phyloP scores from a whole-genome alignment of 92 coral and sea anemone genomes.

The Virgularia gustaviana region DNA sequence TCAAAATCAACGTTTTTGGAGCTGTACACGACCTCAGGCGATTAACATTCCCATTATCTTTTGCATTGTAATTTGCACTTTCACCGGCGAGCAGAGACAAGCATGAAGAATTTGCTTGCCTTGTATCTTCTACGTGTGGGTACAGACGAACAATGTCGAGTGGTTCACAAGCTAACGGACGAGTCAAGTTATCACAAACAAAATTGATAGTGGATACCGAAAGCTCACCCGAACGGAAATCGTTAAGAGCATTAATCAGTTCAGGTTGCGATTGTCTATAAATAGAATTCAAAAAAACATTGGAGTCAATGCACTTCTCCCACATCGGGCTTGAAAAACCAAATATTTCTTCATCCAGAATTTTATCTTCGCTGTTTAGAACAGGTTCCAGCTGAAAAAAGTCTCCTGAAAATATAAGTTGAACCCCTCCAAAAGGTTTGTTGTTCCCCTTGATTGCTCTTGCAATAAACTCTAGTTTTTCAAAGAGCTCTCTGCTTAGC shows the following conservation, averaged over 20 bases:
- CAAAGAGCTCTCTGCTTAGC: slow-evolving; percentile 26
- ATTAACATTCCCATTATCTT: slow-evolving; percentile 7
- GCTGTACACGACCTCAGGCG: slow-evolving; percentile 11
- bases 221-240: slow-evolving; percentile 18
- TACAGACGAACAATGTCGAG: slow-evolving; percentile 19
- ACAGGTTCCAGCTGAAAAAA: slow-evolving; percentile 29
- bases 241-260: slow-evolving; percentile 26
- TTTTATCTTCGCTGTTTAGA: neutral
- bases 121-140: slow-evolving; percentile 13
- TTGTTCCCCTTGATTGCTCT: slow-evolving; percentile 3
- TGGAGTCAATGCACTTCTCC: slow-evolving; percentile 32
- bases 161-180: slow-evolving; percentile 18
- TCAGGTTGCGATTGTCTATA: slow-evolving; percentile 34
- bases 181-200: neutral
- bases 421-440: slow-evolving; percentile 47
- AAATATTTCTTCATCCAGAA: slow-evolving; percentile 20
- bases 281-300: slow-evolving; percentile 16
- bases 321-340: slow-evolving; percentile 31
- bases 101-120: slow-evolving; percentile 17
- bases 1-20: slow-evolving; percentile 13
- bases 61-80: neutral
- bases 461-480: slow-evolving; percentile 36
- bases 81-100: slow-evolving; percentile 5
- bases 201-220: slow-evolving; percentile 11
- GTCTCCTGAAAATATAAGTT: slow-evolving; percentile 39